Evolutionary conservation across 2,888 invertebrate genomes (phyloP), one percentile per base, ranked within the genome.

Genomic region (Drosophila glabriapex): DNA sequence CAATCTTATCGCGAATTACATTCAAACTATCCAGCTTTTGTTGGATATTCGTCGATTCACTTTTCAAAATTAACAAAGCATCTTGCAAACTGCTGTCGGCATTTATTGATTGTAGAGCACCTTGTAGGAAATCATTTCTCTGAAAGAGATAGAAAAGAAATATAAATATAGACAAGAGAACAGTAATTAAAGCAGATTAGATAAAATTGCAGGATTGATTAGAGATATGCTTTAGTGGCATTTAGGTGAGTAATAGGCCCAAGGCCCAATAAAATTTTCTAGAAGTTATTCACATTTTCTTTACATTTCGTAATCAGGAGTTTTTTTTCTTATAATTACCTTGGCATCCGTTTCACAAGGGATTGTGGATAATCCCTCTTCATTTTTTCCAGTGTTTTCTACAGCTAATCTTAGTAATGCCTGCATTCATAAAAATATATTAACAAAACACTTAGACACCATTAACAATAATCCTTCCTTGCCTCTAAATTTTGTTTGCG

Each of bases 1-100:
- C 90, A 37, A 85, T 91, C 46, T 82, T 72, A 28, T 76, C 73
- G 22, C 90, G 72, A 7, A 85, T 84, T 19, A 73, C 49, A 31
- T 79, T 73, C 2, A 85, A 60, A 14, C 83, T 72, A 25, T 65
- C 56, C 41, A 65, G 37, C 64, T 87, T 84, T 49, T 87, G 69
- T 2, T 74, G 85, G 3, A 68, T 31, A 25, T 43, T 68, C 2
- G 73, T 41, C 9, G 67, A 64, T 2, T 46, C 41, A 33, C 53
- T 73, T 19, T 77, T 70, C 9, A 84, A 62, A 39, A 72, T 60
- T 0, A 65, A 22, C n/a, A 90, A 31, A 7, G 87, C 91, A 2
- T 67, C 62, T 16, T 80, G 77, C 7, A 90, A 68, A 2, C 46
- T 46, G 31, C 73, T 81, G 58, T 89, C 87, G 22, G 53, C 62